phyloP scores from a whole-genome alignment of 2,113 vertebrate species.

The Nematolebias whitei region DNA sequence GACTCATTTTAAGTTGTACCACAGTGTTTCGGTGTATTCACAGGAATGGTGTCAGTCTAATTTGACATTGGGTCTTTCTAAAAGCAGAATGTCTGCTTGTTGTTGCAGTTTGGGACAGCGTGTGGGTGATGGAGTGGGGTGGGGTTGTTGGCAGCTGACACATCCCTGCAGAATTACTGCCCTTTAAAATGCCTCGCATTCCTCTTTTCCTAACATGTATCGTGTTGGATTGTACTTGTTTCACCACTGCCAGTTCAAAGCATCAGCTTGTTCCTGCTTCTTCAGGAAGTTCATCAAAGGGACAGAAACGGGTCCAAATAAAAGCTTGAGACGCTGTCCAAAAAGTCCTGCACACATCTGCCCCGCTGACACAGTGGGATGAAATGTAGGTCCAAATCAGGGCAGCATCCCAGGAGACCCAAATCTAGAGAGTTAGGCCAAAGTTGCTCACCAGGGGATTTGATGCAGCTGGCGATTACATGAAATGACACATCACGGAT shows the following conservation, averaged over 20 bases:
- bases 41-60: neutral
- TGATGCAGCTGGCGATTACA: slow-evolving; percentile 54
- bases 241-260: too few relatives aligned
- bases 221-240: neutral
- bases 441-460: slow-evolving; percentile 56
- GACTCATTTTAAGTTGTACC: neutral
- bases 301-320: neutral
- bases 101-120: slow-evolving; percentile 7
- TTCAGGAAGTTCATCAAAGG: neutral
- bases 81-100: neutral
- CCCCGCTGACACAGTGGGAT: slow-evolving; percentile 11
- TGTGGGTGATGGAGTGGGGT: slow-evolving; percentile 3
- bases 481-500: slow-evolving; percentile 57
- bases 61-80: neutral
- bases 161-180: slow-evolving; percentile 26
- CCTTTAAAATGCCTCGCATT: slow-evolving; percentile 52
- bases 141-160: slow-evolving; percentile 41
- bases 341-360: slow-evolving; percentile 25
- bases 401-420: slow-evolving; percentile 33
- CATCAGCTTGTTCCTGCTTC: neutral
- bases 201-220: slow-evolving; percentile 13
- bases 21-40: too few relatives aligned
- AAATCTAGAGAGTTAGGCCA: slow-evolving; percentile 54
- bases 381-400: slow-evolving; percentile 34
- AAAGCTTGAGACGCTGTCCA: neutral